These are phyloP conservation scores for Scartelaos histophorus DNA, from an alignment of 2,113 vertebrate species.

Conservation along the genomic window DNA sequence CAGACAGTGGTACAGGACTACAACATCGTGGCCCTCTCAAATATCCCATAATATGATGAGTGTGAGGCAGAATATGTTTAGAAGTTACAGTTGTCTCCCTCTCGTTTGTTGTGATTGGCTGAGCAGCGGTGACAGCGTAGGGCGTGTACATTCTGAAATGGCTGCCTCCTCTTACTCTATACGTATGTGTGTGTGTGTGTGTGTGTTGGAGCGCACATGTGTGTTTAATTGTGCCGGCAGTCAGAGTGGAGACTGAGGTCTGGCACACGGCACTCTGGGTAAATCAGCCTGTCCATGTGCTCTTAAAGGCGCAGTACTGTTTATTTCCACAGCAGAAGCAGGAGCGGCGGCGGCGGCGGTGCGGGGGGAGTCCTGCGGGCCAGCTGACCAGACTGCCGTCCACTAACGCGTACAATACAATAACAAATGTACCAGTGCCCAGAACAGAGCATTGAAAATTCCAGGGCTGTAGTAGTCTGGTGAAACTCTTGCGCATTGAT, in stretches of 20 bases:
- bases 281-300: constrained; percentile 53
- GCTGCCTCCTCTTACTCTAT: constrained; percentile 22
- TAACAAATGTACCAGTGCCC: no score
- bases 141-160: constrained; percentile 39
- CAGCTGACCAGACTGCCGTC: background rate
- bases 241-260: constrained; percentile 78
- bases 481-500: no score
- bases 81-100: background rate
- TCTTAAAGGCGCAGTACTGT: constrained; percentile 52
- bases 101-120: constrained; percentile 39
- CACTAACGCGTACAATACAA: background rate
- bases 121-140: constrained; percentile 10
- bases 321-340: constrained; percentile 27
- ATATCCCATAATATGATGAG: no score
- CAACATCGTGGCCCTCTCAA: no score
- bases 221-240: constrained; percentile 66
- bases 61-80: background rate
- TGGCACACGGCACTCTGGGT: constrained; percentile 71
- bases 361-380: background rate
- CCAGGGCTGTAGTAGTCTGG: no score
- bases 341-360: background rate
- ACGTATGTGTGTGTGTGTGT: constrained; percentile 24
- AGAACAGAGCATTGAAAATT: no score
- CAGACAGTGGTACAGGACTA: no score
- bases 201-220: constrained; percentile 57